A percentile compares a stretch with the other conserved stretches of the same genome.
These are phyloP conservation scores for Watsonalla binaria DNA, from an alignment of 2,888 invertebrate genomes.

Conservation along the genomic window DNA sequence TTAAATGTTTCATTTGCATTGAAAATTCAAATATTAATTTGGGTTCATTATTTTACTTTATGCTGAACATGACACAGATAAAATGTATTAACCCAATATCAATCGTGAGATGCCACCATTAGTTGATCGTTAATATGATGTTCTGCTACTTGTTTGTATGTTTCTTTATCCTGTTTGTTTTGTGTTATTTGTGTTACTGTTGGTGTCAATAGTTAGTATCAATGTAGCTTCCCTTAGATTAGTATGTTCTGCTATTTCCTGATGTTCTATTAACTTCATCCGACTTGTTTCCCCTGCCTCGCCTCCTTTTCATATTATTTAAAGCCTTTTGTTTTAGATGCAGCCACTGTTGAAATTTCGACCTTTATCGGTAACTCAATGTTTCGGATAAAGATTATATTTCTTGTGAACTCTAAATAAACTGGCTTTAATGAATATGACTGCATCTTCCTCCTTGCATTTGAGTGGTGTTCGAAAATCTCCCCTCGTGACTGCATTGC, in stretches of 20 bases:
- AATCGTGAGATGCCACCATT: conserved; percentile 3
- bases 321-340: conserved; percentile 39
- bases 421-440: conserved; percentile 42
- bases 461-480: conserved; percentile 71
- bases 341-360: conserved; percentile 31
- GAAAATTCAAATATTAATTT: conserved; percentile 12
- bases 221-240: conserved; percentile 31
- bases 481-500: conserved; percentile 80
- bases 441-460: conserved; percentile 28
- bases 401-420: conserved; percentile 35
- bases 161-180: conserved; percentile 25
- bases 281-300: conserved; percentile 21
- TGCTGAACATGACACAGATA: conserved; percentile 1
- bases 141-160: conserved; percentile 8
- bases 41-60: background rate
- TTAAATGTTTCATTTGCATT: conserved; percentile 5
- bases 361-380: conserved; percentile 55
- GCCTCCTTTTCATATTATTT: conserved; percentile 41
- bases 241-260: conserved; percentile 28
- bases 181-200: conserved; percentile 21
- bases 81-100: background rate
- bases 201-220: conserved; percentile 32
- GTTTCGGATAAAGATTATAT: conserved; percentile 59
- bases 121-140: conserved; percentile 7
- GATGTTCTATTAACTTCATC: conserved; percentile 29